Percentiles rank a stretch among this genome's conserved stretches.
Conservation (phyloP, 2,888 invertebrate species). For the Coelinius sp. region DNA sequence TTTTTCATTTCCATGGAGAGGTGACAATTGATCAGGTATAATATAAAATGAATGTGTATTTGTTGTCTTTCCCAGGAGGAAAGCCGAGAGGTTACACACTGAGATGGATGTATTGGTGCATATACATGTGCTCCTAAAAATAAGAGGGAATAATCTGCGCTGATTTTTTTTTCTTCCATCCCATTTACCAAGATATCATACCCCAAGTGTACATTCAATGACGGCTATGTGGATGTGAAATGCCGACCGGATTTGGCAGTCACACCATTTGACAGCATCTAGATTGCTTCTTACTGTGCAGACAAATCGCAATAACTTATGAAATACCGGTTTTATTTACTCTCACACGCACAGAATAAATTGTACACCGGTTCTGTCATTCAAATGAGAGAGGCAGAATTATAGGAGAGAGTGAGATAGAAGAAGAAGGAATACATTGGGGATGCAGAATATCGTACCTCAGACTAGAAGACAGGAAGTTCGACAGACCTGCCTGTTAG, state of each 20-base stretch:
- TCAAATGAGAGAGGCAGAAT: conserved; percentile 30
- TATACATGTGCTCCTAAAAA: background rate
- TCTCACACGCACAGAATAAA: conserved; percentile 42
- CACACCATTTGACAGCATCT: conserved; percentile 59
- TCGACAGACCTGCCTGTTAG: conserved; percentile 56
- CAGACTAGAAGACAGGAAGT: conserved; percentile 53
- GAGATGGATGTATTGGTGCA: background rate
- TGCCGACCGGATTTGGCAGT: conserved; percentile 59
- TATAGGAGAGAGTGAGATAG: conserved; percentile 32
- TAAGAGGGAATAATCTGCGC: background rate
- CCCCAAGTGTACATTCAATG: background rate
- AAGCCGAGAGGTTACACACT: background rate
- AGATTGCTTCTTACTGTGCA: conserved; percentile 55
- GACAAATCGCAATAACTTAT: conserved; percentile 56
- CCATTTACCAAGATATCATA: conserved; percentile 4
- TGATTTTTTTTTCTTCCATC: conserved; percentile 10
- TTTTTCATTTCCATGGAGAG: background rate
- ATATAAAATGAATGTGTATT: background rate
- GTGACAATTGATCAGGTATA: conserved; percentile 24
- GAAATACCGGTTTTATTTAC: conserved; percentile 51
- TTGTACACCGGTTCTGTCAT: conserved; percentile 19
- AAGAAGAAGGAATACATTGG: background rate
- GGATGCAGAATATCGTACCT: background rate
- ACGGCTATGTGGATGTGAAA: conserved; percentile 13
- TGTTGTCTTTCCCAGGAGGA: conserved; percentile 15